Percentiles rank a stretch among this genome's conserved stretches.
Conservation (phyloP, 2,888 invertebrate genomes). For the Artemia sinica region DNA sequence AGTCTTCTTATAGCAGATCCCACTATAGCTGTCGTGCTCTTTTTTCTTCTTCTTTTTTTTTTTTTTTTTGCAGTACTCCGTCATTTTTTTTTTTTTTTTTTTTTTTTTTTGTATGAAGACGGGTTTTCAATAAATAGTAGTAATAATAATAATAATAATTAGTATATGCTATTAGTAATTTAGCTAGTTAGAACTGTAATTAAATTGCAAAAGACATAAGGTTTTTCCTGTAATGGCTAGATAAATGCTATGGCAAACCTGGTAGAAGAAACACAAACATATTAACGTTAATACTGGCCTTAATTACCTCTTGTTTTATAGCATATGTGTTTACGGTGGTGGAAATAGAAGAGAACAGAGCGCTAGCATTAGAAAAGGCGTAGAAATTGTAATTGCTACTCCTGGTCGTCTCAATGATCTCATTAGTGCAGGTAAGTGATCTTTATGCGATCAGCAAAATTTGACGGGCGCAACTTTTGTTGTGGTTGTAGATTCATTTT, state of each 20-base stretch:
- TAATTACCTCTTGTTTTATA: constrained; percentile 29
- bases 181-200: too few species aligned
- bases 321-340: constrained; percentile 81
- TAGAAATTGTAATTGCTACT: constrained; percentile 85
- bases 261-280: too few species aligned
- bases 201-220: too few species aligned
- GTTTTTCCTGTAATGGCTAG: too few species aligned
- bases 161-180: constrained; percentile 7
- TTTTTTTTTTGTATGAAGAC: not conserved
- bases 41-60: constrained; percentile 14
- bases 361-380: constrained; percentile 50
- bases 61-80: not conserved
- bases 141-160: constrained; percentile 7
- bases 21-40: not conserved
- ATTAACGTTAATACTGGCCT: not conserved
- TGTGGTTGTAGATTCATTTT: too few species aligned
- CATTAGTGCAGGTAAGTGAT: constrained; percentile 40
- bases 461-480: too few species aligned
- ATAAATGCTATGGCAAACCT: too few species aligned
- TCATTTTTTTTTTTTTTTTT: too few species aligned
- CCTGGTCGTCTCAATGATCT: constrained; percentile 84
- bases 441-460: too few species aligned
- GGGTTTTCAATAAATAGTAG: too few species aligned
- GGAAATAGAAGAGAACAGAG: constrained; percentile 64
- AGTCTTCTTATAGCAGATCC: not conserved